Evolutionary conservation across 2,113 vertebrate species (phyloP).

Genomic region (Hyaena hyaena): DNA sequence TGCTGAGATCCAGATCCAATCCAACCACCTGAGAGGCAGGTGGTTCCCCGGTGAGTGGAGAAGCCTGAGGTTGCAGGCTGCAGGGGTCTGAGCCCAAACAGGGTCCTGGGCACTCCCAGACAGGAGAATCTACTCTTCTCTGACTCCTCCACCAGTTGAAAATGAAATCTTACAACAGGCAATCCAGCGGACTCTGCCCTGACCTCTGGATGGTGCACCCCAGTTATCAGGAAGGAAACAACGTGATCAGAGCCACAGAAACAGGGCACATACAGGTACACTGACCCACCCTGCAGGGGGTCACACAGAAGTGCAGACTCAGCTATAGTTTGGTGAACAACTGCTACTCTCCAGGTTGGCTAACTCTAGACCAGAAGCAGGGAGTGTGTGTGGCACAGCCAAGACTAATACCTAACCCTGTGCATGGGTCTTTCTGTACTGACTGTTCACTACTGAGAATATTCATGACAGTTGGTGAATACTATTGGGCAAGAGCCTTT

Average conservation of each 20-base stretch:
- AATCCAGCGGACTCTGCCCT: background rate
- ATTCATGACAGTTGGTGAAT: background rate
- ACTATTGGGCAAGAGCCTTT: background rate
- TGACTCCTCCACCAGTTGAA: background rate
- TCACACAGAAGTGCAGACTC: background rate
- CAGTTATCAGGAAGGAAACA: background rate
- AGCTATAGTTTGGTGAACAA: rapidly evolving
- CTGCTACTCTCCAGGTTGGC: background rate
- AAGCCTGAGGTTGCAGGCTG: rapidly evolving
- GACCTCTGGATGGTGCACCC: background rate
- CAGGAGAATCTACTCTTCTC: background rate
- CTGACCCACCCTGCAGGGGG: background rate
- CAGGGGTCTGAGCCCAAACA: background rate
- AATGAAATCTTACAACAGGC: background rate
- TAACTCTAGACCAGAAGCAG: background rate
- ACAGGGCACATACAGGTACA: background rate
- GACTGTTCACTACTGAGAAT: rapidly evolving
- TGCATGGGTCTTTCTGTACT: too few relatives aligned
- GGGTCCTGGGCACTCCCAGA: rapidly evolving
- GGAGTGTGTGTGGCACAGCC: background rate
- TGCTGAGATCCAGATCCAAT: too few relatives aligned
- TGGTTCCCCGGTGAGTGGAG: background rate
- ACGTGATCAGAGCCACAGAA: background rate
- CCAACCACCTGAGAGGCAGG: background rate
- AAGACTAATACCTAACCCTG: background rate